Conservation (phyloP, 1,140 invertebrate genomes). For the Macrosteles quadrilineatus region DNA sequence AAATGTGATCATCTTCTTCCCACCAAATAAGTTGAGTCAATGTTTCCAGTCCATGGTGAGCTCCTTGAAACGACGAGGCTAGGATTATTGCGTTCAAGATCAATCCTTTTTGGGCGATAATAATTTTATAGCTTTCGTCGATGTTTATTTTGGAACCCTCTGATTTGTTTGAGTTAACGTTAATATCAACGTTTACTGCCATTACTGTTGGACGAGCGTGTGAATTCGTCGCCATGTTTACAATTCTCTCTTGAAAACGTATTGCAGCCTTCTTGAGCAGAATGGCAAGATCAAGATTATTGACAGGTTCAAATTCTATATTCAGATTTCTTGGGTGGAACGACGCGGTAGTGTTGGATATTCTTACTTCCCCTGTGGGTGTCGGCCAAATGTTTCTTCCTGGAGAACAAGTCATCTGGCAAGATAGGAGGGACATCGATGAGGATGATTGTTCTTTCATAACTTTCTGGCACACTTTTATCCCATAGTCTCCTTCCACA, state of each 20-base stretch:
- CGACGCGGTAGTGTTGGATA: not conserved
- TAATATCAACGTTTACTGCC: too few species aligned
- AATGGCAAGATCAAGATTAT: not conserved
- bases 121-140: slow-evolving; percentile 28
- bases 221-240: not conserved
- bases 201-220: too few species aligned
- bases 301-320: not conserved
- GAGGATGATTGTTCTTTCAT: not conserved
- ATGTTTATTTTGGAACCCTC: not conserved
- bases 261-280: not conserved
- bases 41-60: slow-evolving; percentile 73
- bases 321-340: not conserved
- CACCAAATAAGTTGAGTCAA: slow-evolving; percentile 71
- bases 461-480: not conserved
- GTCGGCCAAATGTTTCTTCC: not conserved
- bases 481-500: not conserved
- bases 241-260: not conserved
- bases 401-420: slow-evolving; percentile 16
- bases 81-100: slow-evolving; percentile 59
- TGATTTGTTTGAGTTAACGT: too few species aligned
- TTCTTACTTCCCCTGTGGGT: not conserved
- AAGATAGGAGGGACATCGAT: not conserved
- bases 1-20: slow-evolving; percentile 63
- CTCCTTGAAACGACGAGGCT: slow-evolving; percentile 68
- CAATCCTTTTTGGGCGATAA: not conserved